These are phyloP conservation scores for Adrianichthys oophorus DNA, from an alignment of 2,797 vertebrate genomes.

Conservation along the genomic window DNA sequence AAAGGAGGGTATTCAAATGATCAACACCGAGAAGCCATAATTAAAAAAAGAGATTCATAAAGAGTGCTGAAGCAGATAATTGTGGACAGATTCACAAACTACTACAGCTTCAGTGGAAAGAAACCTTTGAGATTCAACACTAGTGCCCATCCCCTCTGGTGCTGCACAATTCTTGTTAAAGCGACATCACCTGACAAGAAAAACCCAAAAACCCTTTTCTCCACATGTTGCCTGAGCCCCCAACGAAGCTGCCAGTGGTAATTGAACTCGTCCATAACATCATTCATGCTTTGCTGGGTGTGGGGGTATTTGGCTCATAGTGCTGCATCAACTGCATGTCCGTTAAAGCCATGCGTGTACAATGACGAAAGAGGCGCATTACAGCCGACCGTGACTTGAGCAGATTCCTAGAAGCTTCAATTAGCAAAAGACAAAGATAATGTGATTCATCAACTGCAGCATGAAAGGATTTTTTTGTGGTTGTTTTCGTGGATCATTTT, in stretches of 20 bases:
- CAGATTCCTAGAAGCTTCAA: constrained; percentile 46
- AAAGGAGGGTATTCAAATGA: too few species aligned
- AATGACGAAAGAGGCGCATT: constrained; percentile 3
- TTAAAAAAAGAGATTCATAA: too few species aligned
- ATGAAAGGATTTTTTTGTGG: constrained; percentile 11
- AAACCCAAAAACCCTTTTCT: constrained; percentile 25
- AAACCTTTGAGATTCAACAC: neutral
- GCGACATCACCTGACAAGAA: constrained; percentile 33
- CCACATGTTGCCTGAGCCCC: constrained; percentile 22
- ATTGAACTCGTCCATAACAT: constrained; percentile 33
- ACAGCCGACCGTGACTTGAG: constrained; percentile 26
- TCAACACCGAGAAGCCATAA: too few species aligned
- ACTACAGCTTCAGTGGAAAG: neutral
- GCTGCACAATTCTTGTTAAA: constrained; percentile 15
- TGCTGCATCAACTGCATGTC: constrained; percentile 31
- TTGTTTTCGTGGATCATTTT: constrained; percentile 20
- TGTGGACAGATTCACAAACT: too few species aligned
- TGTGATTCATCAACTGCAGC: constrained; percentile 60
- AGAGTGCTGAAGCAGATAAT: too few species aligned
- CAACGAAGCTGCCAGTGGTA: constrained; percentile 36
- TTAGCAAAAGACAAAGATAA: constrained; percentile 58
- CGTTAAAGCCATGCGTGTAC: constrained; percentile 41
- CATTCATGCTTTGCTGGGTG: constrained; percentile 18
- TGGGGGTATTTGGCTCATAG: constrained; percentile 37
- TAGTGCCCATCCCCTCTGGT: neutral